phyloP scores from a whole-genome alignment of 2,113 vertebrate species.

The Halichoeres trimaculatus region DNA sequence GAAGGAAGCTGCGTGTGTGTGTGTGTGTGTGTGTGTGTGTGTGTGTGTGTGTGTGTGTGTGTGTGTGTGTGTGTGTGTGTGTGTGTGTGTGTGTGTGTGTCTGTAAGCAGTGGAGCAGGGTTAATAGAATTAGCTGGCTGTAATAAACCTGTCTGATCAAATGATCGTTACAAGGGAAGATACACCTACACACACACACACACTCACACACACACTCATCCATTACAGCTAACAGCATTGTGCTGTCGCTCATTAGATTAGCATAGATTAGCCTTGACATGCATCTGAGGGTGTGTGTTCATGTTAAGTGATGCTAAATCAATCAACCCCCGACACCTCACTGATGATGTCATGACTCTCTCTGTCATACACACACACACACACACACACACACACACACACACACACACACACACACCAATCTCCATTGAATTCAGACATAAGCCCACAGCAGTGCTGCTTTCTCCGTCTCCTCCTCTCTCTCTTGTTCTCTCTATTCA shows the following conservation, averaged over 20 bases:
- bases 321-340: slow-evolving; percentile 40
- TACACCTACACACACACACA: slow-evolving; percentile 9
- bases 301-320: slow-evolving; percentile 51
- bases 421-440: slow-evolving; percentile 1
- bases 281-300: slow-evolving; percentile 35
- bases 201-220: slow-evolving; percentile 17
- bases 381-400: slow-evolving; percentile 4
- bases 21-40: slow-evolving; percentile 13
- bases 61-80: slow-evolving; percentile 4
- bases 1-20: not conserved
- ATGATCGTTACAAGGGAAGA: slow-evolving; percentile 45
- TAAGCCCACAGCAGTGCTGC: not conserved
- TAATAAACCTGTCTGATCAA: slow-evolving; percentile 62
- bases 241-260: slow-evolving; percentile 60
- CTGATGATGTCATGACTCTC: slow-evolving; percentile 53
- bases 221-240: slow-evolving; percentile 52
- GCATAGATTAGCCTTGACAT: slow-evolving; percentile 65
- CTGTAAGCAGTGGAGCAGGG: slow-evolving; percentile 10
- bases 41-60: not conserved
- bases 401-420: too few relatives aligned
- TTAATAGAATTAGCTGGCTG: slow-evolving; percentile 49
- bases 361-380: slow-evolving; percentile 24
- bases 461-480: not conserved
- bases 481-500: not conserved
- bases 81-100: slow-evolving; percentile 10